Evolutionary conservation across 2,888 invertebrate species (phyloP).

Genomic region (Drosophila melanosoma): DNA sequence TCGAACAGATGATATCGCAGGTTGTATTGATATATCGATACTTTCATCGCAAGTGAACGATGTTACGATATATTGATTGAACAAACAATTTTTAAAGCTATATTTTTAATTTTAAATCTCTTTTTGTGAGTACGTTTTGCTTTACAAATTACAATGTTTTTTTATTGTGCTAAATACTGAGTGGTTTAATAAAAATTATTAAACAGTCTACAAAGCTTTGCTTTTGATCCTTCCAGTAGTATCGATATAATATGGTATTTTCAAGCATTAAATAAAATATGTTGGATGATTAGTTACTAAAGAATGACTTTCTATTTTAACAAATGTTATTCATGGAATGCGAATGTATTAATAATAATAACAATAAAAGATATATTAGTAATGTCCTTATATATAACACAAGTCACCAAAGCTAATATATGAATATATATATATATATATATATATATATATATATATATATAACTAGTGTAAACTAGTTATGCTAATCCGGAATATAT

Average conservation of each 20-base stretch:
- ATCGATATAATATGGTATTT: background rate
- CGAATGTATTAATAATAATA: background rate
- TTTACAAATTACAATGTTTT: background rate
- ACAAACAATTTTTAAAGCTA: background rate
- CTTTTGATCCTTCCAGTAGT: too few relatives aligned
- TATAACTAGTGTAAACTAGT: background rate
- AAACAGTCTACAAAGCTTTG: background rate
- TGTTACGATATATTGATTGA: constrained; percentile 12
- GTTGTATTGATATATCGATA: constrained; percentile 1
- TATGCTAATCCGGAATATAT: background rate
- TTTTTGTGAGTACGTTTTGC: background rate
- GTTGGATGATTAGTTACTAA: background rate
- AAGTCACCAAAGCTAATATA: background rate
- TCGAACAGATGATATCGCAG: constrained; percentile 21
- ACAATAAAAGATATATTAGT: background rate
- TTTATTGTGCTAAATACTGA: background rate
- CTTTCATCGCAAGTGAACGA: background rate
- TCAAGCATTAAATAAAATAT: background rate
- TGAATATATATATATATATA: background rate
- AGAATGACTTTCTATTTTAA: too few relatives aligned
- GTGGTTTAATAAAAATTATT: background rate
- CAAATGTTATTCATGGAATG: background rate
- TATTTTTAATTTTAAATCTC: background rate
- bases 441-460: background rate
- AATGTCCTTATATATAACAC: background rate